A percentile compares a stretch with the other conserved stretches of the same genome.
Conservation (phyloP, 2,797 vertebrate genomes). For the Sebastes iracundus region DNA sequence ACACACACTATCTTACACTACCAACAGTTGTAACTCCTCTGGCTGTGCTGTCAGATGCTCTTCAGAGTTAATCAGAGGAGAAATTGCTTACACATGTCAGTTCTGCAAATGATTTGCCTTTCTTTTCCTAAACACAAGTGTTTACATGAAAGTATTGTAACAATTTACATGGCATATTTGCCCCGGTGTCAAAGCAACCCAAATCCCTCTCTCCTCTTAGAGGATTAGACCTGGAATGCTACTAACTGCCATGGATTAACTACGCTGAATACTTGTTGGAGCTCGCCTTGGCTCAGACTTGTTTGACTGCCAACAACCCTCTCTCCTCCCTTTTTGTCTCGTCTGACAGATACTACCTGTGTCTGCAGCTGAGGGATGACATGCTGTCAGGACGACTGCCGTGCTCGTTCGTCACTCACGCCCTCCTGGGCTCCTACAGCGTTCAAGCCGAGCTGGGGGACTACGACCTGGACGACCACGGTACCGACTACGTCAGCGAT, state of each 20-base stretch:
- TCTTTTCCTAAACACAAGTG: conserved; percentile 14
- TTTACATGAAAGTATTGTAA: conserved; percentile 44
- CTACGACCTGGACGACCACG: conserved; percentile 91
- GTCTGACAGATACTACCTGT: conserved; percentile 94
- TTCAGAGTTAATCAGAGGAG: conserved; percentile 32
- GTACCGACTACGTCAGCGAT: conserved; percentile 91
- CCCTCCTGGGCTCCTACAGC: conserved; percentile 94
- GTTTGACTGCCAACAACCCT: conserved; percentile 56
- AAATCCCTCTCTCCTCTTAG: conserved; percentile 44
- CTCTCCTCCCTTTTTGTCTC: conserved; percentile 41
- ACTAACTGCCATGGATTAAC: conserved; percentile 67
- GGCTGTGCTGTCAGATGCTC: conserved; percentile 30
- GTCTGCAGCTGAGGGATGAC: conserved; percentile 96
- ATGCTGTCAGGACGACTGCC: conserved; percentile 96
- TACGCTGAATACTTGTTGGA: conserved; percentile 53
- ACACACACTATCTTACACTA: not conserved
- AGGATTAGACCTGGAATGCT: conserved; percentile 68
- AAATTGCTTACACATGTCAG: conserved; percentile 15
- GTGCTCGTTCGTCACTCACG: conserved; percentile 97
- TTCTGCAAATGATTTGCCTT: conserved; percentile 1
- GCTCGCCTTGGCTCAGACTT: conserved; percentile 50
- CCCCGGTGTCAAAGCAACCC: conserved; percentile 45
- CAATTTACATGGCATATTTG: conserved; percentile 46
- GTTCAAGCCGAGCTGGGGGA: conserved; percentile 96
- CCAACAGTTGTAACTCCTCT: not conserved